These are phyloP conservation scores for Strigops habroptila DNA, from an alignment of 2,113 vertebrate species.

Conservation along the genomic window DNA sequence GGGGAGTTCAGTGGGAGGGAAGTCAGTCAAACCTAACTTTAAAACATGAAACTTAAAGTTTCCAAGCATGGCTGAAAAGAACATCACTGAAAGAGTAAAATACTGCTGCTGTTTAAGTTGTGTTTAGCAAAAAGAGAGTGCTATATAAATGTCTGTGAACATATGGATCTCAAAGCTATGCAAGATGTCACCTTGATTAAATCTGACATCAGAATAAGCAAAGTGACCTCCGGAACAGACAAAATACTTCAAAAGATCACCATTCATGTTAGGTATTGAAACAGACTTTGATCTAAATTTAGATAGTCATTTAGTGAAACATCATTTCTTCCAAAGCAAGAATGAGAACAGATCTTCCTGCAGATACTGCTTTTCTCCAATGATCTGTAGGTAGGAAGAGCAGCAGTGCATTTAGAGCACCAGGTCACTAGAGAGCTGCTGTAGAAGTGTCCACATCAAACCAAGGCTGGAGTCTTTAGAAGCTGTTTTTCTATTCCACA, in stretches of 20 bases:
- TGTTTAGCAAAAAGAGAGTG: background rate
- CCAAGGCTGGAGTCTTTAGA: background rate
- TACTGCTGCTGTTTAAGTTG: background rate
- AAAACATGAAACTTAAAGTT: background rate
- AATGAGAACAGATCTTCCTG: background rate
- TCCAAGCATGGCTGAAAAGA: background rate
- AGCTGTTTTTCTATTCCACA: background rate
- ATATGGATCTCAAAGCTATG: background rate
- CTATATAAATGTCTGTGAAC: background rate
- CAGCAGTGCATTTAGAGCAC: background rate
- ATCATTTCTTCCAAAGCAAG: slow-evolving; percentile 5
- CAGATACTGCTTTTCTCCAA: background rate
- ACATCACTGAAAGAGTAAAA: background rate
- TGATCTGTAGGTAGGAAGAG: background rate
- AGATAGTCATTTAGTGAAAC: background rate
- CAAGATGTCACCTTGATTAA: background rate
- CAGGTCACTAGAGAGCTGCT: background rate
- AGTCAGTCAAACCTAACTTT: background rate
- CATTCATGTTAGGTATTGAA: background rate
- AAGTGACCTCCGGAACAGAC: background rate
- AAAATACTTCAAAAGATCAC: background rate
- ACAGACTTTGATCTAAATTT: background rate
- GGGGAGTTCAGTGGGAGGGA: background rate
- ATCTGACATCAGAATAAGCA: background rate
- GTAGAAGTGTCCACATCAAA: background rate